phyloP scores from a whole-genome alignment of 64 coral and sea anemone species.

The Pachyseris speciosa region DNA sequence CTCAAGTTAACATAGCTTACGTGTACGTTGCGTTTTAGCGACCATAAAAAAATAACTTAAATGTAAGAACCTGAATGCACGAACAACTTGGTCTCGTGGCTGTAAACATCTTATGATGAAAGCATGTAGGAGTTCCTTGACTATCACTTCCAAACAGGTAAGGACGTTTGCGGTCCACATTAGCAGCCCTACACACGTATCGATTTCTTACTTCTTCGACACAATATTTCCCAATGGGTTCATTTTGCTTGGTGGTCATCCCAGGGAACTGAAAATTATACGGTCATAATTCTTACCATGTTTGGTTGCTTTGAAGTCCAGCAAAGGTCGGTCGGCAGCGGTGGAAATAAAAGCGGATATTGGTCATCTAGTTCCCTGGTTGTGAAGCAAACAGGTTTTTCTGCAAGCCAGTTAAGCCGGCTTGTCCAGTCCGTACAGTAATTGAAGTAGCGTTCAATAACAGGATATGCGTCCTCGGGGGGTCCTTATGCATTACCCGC shows the following conservation, averaged over 20 bases:
- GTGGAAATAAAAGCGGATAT: conserved; percentile 29
- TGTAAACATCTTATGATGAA: not conserved
- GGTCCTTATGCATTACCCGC: not conserved
- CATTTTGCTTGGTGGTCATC: not conserved
- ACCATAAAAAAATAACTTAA: not conserved
- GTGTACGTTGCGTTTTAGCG: too few species aligned
- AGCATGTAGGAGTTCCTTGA: not conserved
- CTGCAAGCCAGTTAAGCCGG: not conserved
- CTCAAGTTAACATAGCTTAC: too few species aligned
- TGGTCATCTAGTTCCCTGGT: conserved; percentile 10
- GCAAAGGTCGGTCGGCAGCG: not conserved
- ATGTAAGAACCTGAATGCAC: not conserved
- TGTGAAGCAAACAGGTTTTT: not conserved
- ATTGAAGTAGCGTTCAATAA: not conserved
- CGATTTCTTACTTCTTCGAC: not conserved
- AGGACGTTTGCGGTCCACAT: not conserved
- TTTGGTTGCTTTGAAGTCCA: conserved; percentile 17
- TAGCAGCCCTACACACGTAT: not conserved
- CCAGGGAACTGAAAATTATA: not conserved
- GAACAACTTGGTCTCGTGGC: not conserved
- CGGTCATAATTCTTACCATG: not conserved
- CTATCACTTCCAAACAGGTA: not conserved
- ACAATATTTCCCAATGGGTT: not conserved
- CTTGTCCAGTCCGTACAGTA: conserved; percentile 21
- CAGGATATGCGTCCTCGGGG: not conserved